Evolutionary conservation across 2,888 invertebrate species (phyloP).

Genomic region (Myopa testacea): DNA sequence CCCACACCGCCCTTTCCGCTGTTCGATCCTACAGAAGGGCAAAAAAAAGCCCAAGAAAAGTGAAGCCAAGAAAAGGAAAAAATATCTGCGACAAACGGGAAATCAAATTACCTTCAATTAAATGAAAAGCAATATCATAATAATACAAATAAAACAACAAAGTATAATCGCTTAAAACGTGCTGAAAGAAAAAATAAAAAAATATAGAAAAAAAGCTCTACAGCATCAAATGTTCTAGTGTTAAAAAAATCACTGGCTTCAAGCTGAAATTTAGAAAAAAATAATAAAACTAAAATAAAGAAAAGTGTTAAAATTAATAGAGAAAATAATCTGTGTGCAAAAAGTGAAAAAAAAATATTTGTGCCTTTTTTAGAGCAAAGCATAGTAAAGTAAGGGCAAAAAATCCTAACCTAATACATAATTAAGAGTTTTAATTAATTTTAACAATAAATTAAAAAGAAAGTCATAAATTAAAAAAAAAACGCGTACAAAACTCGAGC

Average conservation of each 20-base stretch:
- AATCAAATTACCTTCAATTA: not conserved
- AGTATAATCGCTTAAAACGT: not conserved
- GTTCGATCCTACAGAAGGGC: not conserved
- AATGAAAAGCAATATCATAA: not conserved
- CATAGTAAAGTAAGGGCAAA: not conserved
- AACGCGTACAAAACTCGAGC: not conserved
- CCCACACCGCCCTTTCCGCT: conserved; percentile 21
- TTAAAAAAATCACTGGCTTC: not conserved
- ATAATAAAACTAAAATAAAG: not conserved
- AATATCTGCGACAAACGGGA: not conserved
- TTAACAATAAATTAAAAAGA: not conserved
- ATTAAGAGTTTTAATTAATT: too few species aligned
- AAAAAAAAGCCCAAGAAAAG: not conserved
- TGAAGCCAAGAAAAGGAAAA: conserved; percentile 1
- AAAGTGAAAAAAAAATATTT: not conserved
- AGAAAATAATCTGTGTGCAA: not conserved
- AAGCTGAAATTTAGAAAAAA: not conserved
- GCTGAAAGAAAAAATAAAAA: not conserved
- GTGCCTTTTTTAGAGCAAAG: conserved; percentile 21
- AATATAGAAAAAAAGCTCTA: not conserved
- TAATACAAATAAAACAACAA: not conserved
- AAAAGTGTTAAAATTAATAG: conserved; percentile 8
- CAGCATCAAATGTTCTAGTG: not conserved
- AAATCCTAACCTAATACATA: too few species aligned
- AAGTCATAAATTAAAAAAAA: conserved; percentile 20